Conservation (phyloP, 2,797 vertebrate genomes). For the Pangasius sanitwongsei region DNA sequence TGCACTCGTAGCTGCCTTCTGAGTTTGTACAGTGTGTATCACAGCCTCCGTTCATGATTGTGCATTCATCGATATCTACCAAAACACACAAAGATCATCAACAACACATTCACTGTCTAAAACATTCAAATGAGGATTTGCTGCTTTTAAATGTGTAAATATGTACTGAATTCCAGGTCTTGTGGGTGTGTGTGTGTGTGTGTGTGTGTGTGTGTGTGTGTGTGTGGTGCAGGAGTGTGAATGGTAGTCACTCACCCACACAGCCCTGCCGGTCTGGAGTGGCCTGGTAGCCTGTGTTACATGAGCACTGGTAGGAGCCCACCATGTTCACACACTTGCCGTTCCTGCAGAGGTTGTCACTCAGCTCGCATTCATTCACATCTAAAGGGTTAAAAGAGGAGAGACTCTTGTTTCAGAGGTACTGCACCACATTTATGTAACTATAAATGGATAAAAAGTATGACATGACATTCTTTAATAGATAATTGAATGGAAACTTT, state of each 20-base stretch:
- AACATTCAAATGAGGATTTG: not conserved
- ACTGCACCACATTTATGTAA: not conserved
- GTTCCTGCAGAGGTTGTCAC: constrained; percentile 85
- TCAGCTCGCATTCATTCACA: constrained; percentile 89
- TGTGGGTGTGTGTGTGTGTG: too few species aligned
- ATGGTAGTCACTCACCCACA: constrained; percentile 77
- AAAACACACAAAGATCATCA: not conserved
- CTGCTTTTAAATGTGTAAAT: not conserved
- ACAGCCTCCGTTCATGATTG: constrained; percentile 89
- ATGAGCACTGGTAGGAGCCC: constrained; percentile 91
- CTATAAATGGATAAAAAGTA: too few species aligned
- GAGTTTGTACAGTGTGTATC: constrained; percentile 90
- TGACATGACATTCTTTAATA: not conserved
- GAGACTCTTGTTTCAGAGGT: not conserved
- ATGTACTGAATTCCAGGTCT: not conserved
- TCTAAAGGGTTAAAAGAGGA: constrained; percentile 67
- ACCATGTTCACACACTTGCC: constrained; percentile 88
- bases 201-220: not conserved
- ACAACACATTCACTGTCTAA: not conserved
- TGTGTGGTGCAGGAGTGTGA: not conserved
- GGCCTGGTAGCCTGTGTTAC: constrained; percentile 86
- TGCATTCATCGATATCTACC: constrained; percentile 89
- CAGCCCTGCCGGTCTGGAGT: constrained; percentile 87
- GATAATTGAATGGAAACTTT: not conserved
- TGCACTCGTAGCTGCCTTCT: constrained; percentile 90